Evolutionary conservation across 2,797 vertebrate genomes (phyloP).

Genomic region (Rhodeus uyekii): DNA sequence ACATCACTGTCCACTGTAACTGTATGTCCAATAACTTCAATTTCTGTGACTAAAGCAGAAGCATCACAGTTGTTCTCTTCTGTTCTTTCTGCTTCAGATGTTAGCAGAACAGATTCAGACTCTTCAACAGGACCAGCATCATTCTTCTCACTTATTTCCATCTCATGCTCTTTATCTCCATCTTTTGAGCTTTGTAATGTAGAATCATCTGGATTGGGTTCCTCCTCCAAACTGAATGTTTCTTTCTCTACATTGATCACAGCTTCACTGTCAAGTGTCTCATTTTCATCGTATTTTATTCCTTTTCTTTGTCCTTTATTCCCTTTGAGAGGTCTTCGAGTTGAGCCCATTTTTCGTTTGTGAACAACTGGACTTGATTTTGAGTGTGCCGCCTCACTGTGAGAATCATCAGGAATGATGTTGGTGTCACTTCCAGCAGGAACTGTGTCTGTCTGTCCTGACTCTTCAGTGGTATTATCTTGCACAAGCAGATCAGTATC

Average conservation of each 20-base stretch:
- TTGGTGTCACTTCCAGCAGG: too few relatives aligned
- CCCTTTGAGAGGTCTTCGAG: too few relatives aligned
- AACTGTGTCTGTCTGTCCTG: too few relatives aligned
- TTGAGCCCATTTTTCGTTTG: too few relatives aligned
- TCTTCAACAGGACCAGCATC: not conserved
- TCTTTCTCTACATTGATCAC: not conserved
- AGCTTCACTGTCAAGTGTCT: not conserved
- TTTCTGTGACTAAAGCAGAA: not conserved
- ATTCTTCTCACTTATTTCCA: not conserved
- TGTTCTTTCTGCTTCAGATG: not conserved
- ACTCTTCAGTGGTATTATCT: too few relatives aligned
- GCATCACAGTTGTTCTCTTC: not conserved
- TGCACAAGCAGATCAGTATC: too few relatives aligned
- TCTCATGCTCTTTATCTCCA: not conserved
- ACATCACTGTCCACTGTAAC: not conserved
- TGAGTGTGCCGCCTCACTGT: too few relatives aligned
- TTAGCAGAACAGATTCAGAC: not conserved
- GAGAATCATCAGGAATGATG: too few relatives aligned
- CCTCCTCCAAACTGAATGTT: too few relatives aligned
- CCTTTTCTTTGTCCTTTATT: too few relatives aligned
- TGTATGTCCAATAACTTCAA: not conserved
- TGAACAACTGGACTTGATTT: too few relatives aligned
- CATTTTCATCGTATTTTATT: not conserved
- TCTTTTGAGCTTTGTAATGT: not conserved
- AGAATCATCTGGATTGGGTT: not conserved